Base-by-base conservation (phyloP, 2,797 vertebrate genomes). In the Periparus ater region DNA sequence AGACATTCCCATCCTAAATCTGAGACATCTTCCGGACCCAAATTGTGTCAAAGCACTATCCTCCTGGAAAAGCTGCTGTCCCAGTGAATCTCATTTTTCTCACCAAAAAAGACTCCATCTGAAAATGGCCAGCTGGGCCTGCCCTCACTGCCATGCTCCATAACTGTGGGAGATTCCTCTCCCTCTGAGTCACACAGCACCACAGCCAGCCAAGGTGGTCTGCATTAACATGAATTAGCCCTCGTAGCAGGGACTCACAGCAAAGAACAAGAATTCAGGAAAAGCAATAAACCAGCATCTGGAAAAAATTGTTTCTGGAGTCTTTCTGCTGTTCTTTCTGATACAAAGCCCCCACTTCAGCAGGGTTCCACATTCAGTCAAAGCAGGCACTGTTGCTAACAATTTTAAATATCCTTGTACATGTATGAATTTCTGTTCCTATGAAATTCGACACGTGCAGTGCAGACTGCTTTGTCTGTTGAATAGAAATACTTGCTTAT, bases 121-220 rank as follows among this genome's bases (percentile, higher is more conserved):
- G 11, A 63, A 73, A 62, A 19, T 2, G 8, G 30, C 78, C 94
- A 94, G 78, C 84, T 94, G 89, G 77, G 61, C 67, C 78, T 92
- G 68, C 60, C 81, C 84, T 89, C 27, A 0, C 53, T 48, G 57
- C 81, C 78, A 21, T 48, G 23, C 61, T 85, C 92, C 7, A 0
- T 29, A 51, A 11, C 81, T 3, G 0, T 53, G 0, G 89, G 92
- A 94, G 78, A 53, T 80, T 89, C 78, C 89, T 93, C 63, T 92
- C 78, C 65, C 70, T 36, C 68, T 81, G 89, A 92, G 75, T 85
- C 91, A 87, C 81, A 44, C n/a, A 73, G 60, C 51, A 5, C 18
- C 2, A 17, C 44, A 58, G 71, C 50, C 75, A 48, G 89, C 60
- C 81, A 74, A 74, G 91, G 81, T 82, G 94, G 58, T 42, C 76